phyloP scores from a whole-genome alignment of 2,888 invertebrate genomes.

The Chydorus sphaericus region DNA sequence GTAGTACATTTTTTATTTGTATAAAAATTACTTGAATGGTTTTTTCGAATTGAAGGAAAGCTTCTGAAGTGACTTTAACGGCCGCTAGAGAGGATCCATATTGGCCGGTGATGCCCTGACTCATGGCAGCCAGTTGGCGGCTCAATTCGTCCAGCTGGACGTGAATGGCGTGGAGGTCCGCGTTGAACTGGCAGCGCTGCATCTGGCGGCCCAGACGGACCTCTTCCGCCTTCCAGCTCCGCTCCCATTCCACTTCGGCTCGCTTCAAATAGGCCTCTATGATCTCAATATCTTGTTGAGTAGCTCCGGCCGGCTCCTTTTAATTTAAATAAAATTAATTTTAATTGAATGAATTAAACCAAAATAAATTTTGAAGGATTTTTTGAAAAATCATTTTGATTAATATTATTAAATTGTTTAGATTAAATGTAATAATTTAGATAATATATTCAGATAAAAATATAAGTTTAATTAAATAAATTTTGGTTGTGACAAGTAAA shows the following conservation, averaged over 20 bases:
- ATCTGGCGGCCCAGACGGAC: constrained; percentile 44
- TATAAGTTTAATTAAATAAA: no score
- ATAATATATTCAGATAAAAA: no score
- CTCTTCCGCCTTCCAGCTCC: constrained; percentile 42
- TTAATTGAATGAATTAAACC: not conserved
- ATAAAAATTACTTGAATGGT: constrained; percentile 61
- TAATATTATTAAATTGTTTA: no score
- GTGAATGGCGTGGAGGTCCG: constrained; percentile 52
- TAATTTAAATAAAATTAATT: not conserved
- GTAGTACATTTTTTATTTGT: no score
- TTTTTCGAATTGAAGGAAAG: constrained; percentile 60
- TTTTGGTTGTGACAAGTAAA: no score
- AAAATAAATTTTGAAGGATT: not conserved
- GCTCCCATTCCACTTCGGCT: constrained; percentile 46
- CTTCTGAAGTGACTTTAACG: constrained; percentile 50
- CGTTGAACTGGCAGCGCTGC: constrained; percentile 48
- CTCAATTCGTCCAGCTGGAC: constrained; percentile 50
- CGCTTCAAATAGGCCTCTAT: constrained; percentile 45
- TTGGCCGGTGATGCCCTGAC: no score
- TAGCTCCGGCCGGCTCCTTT: constrained; percentile 47
- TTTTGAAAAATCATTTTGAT: constrained; percentile 7
- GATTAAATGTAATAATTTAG: no score
- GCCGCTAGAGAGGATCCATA: constrained; percentile 55
- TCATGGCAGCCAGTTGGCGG: constrained; percentile 43
- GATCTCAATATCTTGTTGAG: constrained; percentile 51